A percentile compares a stretch with the other conserved stretches of the same genome.
Conservation (phyloP, 1,140 invertebrate genomes). For the Penaeus japonicus region DNA sequence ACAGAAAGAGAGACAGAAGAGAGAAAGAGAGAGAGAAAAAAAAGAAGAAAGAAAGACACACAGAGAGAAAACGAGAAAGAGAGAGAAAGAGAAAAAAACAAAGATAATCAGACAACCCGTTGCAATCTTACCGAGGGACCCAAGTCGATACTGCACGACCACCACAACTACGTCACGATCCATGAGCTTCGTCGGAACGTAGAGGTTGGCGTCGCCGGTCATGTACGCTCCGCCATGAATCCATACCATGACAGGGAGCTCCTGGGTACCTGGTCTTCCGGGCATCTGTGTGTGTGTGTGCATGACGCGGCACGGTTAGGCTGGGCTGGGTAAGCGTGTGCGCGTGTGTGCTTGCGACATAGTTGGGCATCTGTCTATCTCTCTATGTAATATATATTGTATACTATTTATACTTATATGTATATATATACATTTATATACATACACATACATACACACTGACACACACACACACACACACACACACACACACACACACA, state of each 20-base stretch:
- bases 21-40: no score
- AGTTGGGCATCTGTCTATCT: background rate
- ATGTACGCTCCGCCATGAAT: conserved; percentile 38
- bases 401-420: background rate
- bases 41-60: no score
- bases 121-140: background rate
- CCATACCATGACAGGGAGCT: conserved; percentile 35
- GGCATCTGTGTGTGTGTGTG: conserved; percentile 4
- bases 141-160: conserved; percentile 39
- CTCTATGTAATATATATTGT: background rate
- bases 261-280: background rate
- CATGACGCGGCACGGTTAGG: no score
- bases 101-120: no score
- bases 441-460: background rate
- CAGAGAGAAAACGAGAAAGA: no score
- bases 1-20: no score
- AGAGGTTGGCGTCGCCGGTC: conserved; percentile 27
- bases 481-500: background rate
- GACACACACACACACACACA: background rate
- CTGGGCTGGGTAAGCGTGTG: no score
- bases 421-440: background rate
- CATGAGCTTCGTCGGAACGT: conserved; percentile 45
- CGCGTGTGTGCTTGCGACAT: no score
- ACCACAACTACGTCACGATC: conserved; percentile 38
- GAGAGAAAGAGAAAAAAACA: no score